Evolutionary conservation across 2,113 vertebrate species (phyloP).

Genomic region (Eira barbara): DNA sequence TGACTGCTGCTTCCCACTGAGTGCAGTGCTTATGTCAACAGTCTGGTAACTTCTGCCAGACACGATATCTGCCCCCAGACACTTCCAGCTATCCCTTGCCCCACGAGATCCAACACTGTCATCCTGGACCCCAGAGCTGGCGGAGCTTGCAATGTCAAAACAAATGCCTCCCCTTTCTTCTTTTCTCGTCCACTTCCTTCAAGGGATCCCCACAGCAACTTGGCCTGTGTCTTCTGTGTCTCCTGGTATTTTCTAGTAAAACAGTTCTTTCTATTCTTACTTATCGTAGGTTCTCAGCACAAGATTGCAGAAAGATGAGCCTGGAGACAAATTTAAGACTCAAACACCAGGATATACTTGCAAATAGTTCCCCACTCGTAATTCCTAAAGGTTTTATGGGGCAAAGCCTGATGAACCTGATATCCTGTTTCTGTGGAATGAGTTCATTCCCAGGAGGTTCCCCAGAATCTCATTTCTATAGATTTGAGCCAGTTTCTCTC

Average conservation of each 20-base stretch:
- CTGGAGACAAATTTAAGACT: background rate
- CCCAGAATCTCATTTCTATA: background rate
- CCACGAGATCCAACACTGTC: background rate
- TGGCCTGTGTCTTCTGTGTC: background rate
- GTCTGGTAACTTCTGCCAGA: background rate
- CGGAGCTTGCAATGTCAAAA: background rate
- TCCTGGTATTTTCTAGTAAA: background rate
- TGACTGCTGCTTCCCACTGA: background rate
- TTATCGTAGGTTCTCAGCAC: background rate
- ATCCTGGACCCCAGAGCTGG: background rate
- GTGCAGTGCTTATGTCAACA: background rate
- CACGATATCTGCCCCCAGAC: fast-evolving
- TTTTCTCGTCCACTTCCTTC: background rate
- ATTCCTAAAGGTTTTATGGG: background rate
- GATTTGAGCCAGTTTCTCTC: background rate
- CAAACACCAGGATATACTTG: background rate
- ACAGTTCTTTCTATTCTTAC: background rate
- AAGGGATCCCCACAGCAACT: background rate
- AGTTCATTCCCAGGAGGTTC: background rate
- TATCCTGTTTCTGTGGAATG: background rate
- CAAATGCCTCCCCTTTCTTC: background rate
- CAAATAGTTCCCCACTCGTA: background rate
- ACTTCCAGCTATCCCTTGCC: fast-evolving
- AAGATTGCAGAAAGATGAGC: background rate
- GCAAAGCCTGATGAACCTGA: background rate